phyloP scores from a whole-genome alignment of 2,113 vertebrate genomes.

The Pterophyllum scalare region DNA sequence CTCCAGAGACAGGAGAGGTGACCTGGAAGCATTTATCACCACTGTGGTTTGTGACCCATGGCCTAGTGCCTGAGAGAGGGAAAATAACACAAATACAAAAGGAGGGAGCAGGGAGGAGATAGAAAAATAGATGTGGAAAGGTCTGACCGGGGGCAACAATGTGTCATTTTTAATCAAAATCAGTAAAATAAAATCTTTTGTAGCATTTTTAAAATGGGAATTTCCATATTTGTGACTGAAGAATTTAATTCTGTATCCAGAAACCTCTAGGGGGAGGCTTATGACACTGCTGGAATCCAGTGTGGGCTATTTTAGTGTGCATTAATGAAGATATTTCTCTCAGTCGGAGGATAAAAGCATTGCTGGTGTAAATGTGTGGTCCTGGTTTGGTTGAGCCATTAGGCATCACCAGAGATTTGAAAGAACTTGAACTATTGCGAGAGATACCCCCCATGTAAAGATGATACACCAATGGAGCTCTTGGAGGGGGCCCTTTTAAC shows the following conservation, averaged over 20 bases:
- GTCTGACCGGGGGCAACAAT: not conserved
- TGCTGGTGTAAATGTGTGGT: constrained; percentile 15
- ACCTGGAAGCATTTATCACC: constrained; percentile 79
- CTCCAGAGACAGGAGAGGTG: constrained; percentile 64
- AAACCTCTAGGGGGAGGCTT: not conserved
- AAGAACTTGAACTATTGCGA: constrained; percentile 25
- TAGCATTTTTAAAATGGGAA: not conserved
- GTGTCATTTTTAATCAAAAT: not conserved
- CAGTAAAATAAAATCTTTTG: not conserved
- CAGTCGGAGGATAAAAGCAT: constrained; percentile 34
- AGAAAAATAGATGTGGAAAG: not conserved
- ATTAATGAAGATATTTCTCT: constrained; percentile 40
- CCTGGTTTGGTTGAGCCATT: constrained; percentile 1
- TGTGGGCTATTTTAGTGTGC: not conserved
- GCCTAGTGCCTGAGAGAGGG: constrained; percentile 41
- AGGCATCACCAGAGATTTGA: constrained; percentile 38
- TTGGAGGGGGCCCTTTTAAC: constrained; percentile 37
- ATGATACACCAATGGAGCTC: constrained; percentile 50
- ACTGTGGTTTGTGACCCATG: constrained; percentile 58
- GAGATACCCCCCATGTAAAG: constrained; percentile 31
- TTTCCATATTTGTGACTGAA: not conserved
- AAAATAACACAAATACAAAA: constrained; percentile 10
- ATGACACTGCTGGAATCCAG: constrained; percentile 18
- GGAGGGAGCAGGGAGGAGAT: not conserved
- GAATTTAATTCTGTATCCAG: not conserved